Conservation (phyloP, 2,888 invertebrate genomes). For the Dermolepida albohirtum region DNA sequence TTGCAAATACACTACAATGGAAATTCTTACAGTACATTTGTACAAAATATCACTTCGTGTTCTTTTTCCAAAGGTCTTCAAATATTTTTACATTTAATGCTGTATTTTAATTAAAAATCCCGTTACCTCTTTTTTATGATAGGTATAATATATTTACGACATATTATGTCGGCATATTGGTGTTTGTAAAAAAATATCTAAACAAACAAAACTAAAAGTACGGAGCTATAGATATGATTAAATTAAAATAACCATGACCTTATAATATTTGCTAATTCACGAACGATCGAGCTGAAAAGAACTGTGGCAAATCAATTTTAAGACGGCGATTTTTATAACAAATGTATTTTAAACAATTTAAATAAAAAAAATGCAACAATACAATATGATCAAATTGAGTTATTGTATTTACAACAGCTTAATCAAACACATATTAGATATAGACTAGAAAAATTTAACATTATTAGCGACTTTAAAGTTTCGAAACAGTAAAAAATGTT, state of each 20-base stretch:
- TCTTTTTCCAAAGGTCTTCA: not conserved
- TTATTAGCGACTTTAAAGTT: too few relatives aligned
- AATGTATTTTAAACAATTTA: not conserved
- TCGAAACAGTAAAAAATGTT: too few relatives aligned
- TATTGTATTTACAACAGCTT: too few relatives aligned
- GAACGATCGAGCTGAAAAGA: not conserved
- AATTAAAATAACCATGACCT: constrained; percentile 12
- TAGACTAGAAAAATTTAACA: too few relatives aligned
- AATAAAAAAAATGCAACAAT: constrained; percentile 3
- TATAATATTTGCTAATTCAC: constrained; percentile 5
- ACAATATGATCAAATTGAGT: too few relatives aligned
- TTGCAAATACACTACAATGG: too few relatives aligned
- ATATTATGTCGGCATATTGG: not conserved
- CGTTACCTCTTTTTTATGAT: not conserved
- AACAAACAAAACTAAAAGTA: constrained; percentile 1
- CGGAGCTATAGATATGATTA: not conserved
- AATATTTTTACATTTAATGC: not conserved
- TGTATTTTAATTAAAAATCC: not conserved
- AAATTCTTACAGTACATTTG: too few relatives aligned
- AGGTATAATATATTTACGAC: not conserved
- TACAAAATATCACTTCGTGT: too few relatives aligned
- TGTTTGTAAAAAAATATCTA: not conserved
- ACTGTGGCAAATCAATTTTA: constrained; percentile 6
- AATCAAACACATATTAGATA: too few relatives aligned
- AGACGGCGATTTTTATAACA: not conserved